phyloP scores from a whole-genome alignment of 2,797 vertebrate genomes.

The Arctocebus calabarensis region DNA sequence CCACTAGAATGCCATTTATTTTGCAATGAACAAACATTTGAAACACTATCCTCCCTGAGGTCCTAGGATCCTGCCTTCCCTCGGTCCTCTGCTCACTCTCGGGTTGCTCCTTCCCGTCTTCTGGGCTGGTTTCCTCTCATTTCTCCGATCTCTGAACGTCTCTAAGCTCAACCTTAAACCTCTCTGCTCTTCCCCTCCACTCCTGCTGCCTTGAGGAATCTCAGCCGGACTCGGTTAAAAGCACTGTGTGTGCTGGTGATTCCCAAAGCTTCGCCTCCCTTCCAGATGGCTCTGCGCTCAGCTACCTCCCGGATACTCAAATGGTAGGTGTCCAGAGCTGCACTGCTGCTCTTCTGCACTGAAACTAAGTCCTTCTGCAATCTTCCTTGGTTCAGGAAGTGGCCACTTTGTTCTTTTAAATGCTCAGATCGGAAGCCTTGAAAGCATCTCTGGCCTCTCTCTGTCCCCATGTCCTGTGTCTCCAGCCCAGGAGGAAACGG shows the following conservation, averaged over 20 bases:
- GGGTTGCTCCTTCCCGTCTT: not conserved
- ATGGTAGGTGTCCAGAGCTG: not conserved
- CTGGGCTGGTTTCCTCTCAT: not conserved
- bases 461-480: not conserved
- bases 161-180: not conserved
- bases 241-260: not conserved
- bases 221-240: too few relatives aligned
- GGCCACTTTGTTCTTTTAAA: not conserved
- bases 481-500: not conserved
- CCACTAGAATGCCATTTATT: not conserved
- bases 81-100: not conserved
- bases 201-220: not conserved
- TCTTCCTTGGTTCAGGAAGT: not conserved
- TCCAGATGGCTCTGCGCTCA: rapidly evolving
- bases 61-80: not conserved
- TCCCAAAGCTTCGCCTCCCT: not conserved
- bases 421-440: not conserved
- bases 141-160: not conserved
- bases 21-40: not conserved
- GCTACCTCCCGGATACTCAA: not conserved
- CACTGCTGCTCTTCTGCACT: not conserved
- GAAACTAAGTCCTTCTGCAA: not conserved
- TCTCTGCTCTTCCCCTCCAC: not conserved
- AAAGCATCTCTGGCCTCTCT: not conserved
- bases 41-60: not conserved